Percentiles rank a stretch among this genome's conserved stretches.
These are phyloP conservation scores for Trialeurodes vaporariorum DNA, from an alignment of 1,140 invertebrate genomes.

Conservation along the genomic window DNA sequence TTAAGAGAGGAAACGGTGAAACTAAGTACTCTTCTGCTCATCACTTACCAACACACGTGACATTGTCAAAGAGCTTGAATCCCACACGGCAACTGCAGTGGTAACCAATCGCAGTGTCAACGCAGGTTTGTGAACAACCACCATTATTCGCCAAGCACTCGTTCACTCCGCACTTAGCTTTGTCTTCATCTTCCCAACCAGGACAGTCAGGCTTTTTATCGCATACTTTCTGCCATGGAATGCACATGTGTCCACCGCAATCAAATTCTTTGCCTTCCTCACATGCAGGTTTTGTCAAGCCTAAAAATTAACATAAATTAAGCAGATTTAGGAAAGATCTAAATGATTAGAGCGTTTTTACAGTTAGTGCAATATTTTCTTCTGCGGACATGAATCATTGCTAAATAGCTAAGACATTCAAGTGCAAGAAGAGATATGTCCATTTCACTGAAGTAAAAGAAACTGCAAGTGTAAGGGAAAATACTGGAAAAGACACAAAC, in stretches of 20 bases:
- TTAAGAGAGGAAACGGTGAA: too few species aligned
- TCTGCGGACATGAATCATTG: too few species aligned
- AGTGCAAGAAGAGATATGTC: too few species aligned
- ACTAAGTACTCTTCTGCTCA: too few species aligned
- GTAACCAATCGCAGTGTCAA: constrained; percentile 67
- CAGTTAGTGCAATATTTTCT: too few species aligned
- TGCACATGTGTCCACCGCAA: constrained; percentile 55
- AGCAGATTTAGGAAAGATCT: too few species aligned
- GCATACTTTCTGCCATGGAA: constrained; percentile 67
- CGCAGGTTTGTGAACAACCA: constrained; percentile 66
- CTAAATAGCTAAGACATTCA: too few species aligned
- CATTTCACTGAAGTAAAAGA: too few species aligned
- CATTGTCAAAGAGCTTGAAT: constrained; percentile 59
- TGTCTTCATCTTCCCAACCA: constrained; percentile 64
- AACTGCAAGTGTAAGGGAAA: too few species aligned
- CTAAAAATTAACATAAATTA: too few species aligned
- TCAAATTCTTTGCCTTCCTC: constrained; percentile 69
- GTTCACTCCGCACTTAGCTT: constrained; percentile 53
- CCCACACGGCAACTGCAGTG: constrained; percentile 64
- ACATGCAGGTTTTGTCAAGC: constrained; percentile 36
- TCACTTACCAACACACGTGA: constrained; percentile 60
- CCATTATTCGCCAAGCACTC: constrained; percentile 65
- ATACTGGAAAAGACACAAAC: too few species aligned
- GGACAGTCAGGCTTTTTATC: constrained; percentile 74
- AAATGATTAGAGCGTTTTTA: too few species aligned